phyloP scores from a whole-genome alignment of 2,888 invertebrate species.

The Cataglyphis rosenhaueri region DNA sequence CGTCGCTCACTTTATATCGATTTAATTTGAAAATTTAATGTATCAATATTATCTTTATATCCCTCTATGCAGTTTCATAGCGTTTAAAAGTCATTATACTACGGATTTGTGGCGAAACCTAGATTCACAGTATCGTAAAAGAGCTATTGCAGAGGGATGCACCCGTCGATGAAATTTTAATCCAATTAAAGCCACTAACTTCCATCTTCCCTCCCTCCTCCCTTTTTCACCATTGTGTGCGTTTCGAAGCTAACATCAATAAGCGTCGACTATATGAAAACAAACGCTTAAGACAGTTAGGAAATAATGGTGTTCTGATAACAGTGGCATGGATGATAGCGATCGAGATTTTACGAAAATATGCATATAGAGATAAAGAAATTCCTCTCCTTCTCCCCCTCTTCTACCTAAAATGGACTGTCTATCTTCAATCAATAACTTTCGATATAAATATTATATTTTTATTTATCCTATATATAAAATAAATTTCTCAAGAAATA shows the following conservation, averaged over 20 bases:
- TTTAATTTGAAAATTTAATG: background rate
- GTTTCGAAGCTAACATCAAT: conserved; percentile 66
- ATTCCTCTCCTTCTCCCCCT: background rate
- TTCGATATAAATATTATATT: background rate
- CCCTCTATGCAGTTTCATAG: background rate
- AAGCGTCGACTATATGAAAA: conserved; percentile 55
- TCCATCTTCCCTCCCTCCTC: conserved; percentile 38
- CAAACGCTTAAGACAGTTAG: conserved; percentile 52
- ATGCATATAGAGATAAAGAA: background rate
- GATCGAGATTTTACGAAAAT: conserved; percentile 12
- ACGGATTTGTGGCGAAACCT: conserved; percentile 7
- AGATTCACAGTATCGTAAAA: conserved; percentile 7
- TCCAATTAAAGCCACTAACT: conserved; percentile 68
- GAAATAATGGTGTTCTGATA: conserved; percentile 63
- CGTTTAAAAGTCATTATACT: conserved; percentile 16
- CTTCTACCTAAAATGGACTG: background rate
- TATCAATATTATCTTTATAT: conserved; percentile 24
- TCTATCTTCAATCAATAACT: background rate
- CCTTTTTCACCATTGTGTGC: background rate
- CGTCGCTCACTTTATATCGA: background rate
- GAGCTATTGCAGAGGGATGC: conserved; percentile 7
- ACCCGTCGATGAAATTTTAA: conserved; percentile 70
- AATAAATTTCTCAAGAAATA: background rate
- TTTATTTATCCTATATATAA: background rate
- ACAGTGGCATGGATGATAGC: conserved; percentile 34